Percentiles rank a stretch among this genome's conserved stretches.
Conservation (phyloP, 2,797 vertebrate genomes). For the Cetoscarus ocellatus region DNA sequence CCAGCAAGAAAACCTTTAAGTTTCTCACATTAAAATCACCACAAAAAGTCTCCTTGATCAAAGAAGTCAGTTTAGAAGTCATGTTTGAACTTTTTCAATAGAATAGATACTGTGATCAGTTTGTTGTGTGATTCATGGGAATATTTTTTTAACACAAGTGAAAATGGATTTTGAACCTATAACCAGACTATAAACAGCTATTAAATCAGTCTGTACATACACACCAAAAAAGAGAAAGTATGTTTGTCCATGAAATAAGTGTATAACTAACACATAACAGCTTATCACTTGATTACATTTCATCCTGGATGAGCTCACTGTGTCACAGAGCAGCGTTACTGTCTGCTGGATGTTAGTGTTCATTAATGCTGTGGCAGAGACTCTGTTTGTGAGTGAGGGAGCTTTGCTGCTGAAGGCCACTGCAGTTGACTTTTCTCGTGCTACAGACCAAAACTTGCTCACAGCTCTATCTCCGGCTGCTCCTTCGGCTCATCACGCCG, state of each 20-base stretch:
- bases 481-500: slow-evolving; percentile 41
- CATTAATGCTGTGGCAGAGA: not conserved
- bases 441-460: slow-evolving; percentile 12
- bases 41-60: not conserved
- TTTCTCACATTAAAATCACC: not conserved
- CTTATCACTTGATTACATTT: no score
- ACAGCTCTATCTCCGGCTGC: slow-evolving; percentile 28
- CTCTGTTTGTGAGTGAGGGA: slow-evolving; percentile 1
- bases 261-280: no score
- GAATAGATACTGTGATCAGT: not conserved
- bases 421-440: slow-evolving; percentile 40
- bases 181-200: no score
- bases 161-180: no score
- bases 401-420: slow-evolving; percentile 18
- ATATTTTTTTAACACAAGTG: no score
- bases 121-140: not conserved
- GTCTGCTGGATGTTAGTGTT: slow-evolving; percentile 7
- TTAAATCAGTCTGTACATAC: no score
- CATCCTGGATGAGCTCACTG: not conserved
- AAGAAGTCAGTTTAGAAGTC: not conserved
- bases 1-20: not conserved
- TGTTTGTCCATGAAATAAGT: no score
- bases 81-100: not conserved
- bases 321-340: not conserved
- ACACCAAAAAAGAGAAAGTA: no score